Conservation (phyloP, 2,888 invertebrate species). For the Oscheius myriophilus region DNA sequence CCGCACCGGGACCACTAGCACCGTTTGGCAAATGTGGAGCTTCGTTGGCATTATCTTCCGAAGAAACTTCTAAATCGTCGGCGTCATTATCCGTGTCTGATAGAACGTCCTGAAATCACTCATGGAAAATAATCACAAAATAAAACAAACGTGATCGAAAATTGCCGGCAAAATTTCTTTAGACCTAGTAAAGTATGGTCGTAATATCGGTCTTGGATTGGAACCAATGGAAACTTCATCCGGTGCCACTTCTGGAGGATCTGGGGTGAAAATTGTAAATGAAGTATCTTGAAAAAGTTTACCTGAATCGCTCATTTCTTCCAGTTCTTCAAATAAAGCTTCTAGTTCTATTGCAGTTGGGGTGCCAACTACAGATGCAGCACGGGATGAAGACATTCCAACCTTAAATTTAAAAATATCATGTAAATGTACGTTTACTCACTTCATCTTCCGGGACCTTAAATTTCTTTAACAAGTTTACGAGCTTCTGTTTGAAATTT, state of each 20-base stretch:
- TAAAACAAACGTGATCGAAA: constrained; percentile 28
- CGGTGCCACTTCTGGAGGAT: constrained; percentile 40
- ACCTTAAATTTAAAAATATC: background rate
- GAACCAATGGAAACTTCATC: constrained; percentile 64
- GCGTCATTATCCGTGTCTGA: constrained; percentile 31
- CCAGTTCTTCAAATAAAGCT: constrained; percentile 84
- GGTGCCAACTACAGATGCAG: constrained; percentile 37
- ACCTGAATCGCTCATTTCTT: constrained; percentile 93
- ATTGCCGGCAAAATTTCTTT: constrained; percentile 38
- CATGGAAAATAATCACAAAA: background rate
- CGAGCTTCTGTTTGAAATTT: constrained; percentile 95
- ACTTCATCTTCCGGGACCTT: constrained; percentile 83
- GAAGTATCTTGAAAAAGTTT: background rate
- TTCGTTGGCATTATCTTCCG: constrained; percentile 27
- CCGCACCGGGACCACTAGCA: constrained; percentile 2
- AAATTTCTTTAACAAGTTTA: constrained; percentile 90
- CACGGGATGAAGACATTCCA: constrained; percentile 28
- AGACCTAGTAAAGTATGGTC: constrained; percentile 51
- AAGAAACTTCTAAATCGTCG: constrained; percentile 37
- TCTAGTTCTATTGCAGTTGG: constrained; percentile 64
- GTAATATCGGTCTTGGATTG: constrained; percentile 65
- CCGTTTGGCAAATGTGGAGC: constrained; percentile 20
- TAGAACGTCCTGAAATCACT: constrained; percentile 7
- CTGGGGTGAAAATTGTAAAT: background rate
- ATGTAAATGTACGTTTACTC: constrained; percentile 35